Evolutionary conservation across 30 jellyfish, hydroid and myxozoan species (phyloP).

Genomic region (Cassiopea andromeda): DNA sequence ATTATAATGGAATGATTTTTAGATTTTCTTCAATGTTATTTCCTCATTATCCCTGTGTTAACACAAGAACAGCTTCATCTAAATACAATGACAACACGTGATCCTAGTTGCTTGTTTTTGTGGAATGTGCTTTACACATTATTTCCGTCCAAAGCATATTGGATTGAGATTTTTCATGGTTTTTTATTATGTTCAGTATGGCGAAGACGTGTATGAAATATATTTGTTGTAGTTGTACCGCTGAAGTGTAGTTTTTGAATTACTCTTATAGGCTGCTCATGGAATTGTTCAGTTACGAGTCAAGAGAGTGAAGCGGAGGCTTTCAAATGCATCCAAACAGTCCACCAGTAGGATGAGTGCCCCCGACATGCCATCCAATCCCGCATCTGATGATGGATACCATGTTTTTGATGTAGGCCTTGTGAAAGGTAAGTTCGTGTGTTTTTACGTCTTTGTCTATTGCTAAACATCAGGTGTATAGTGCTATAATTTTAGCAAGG

Average conservation of each 20-base stretch:
- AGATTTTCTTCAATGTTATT: no score
- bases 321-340: not conserved
- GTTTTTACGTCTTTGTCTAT: not conserved
- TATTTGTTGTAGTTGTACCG: not conserved
- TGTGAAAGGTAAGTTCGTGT: slow-evolving; percentile 23
- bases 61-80: no score
- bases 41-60: no score
- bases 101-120: no score
- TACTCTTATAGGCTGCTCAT: not conserved
- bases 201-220: no score
- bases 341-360: slow-evolving; percentile 40
- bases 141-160: no score
- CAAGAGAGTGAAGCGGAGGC: slow-evolving; percentile 13
- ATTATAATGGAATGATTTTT: no score
- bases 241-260: not conserved
- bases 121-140: no score
- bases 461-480: not conserved
- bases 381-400: slow-evolving; percentile 7
- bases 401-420: slow-evolving; percentile 50
- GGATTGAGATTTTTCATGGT: no score
- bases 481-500: not conserved
- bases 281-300: slow-evolving; percentile 30
- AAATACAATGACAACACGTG: no score
- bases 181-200: no score
- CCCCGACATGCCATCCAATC: slow-evolving; percentile 47